phyloP scores from a whole-genome alignment of 1,140 invertebrate species.

The Triops cancriformis region DNA sequence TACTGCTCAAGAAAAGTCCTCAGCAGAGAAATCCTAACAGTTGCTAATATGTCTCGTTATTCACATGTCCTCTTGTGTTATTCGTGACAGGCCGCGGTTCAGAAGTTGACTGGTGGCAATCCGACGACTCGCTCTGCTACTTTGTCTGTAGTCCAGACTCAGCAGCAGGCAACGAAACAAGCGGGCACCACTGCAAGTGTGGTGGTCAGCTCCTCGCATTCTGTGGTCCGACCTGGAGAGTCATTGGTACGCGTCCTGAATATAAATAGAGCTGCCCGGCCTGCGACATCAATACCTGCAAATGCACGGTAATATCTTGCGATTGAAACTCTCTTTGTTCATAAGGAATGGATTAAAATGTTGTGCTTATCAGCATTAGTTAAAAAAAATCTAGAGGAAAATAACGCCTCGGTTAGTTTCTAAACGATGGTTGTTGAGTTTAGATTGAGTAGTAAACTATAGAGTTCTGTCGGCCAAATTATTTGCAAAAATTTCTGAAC shows the following conservation, averaged over 20 bases:
- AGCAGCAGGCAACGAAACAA: background rate
- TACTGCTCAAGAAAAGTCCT: background rate
- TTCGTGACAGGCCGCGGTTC: background rate
- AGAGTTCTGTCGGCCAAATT: no score
- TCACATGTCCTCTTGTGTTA: no score
- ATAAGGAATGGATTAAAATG: no score
- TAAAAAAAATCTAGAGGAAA: no score
- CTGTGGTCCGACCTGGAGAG: background rate
- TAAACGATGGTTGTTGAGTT: no score
- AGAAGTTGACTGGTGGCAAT: conserved; percentile 2
- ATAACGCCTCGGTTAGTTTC: no score
- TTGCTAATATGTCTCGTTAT: no score
- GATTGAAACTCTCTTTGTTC: no score
- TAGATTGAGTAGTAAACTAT: no score
- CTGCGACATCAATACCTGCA: background rate
- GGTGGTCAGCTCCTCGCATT: background rate
- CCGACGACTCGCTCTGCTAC: background rate
- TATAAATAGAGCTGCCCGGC: background rate
- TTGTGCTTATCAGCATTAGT: no score
- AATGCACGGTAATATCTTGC: background rate
- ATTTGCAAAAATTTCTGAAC: no score
- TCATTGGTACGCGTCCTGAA: background rate
- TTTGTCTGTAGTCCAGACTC: background rate
- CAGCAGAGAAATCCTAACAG: background rate
- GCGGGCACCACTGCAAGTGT: background rate